Base-by-base conservation (phyloP, 1,140 invertebrate genomes). In the Drosophila trapezifrons region DNA sequence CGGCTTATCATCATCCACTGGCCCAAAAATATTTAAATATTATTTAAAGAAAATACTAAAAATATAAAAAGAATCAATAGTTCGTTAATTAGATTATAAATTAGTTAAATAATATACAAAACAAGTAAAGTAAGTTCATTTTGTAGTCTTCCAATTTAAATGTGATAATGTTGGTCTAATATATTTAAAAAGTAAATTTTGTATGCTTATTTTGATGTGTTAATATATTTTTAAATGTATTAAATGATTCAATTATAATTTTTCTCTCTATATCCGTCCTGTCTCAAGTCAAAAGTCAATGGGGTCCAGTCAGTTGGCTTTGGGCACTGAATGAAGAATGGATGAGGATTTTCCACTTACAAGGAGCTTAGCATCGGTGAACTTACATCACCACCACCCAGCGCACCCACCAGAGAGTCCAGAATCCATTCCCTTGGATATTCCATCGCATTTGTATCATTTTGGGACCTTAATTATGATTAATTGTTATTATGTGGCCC, bases 381-480 rank as follows among this genome's bases (percentile, higher is more conserved):
- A 32, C 47, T 37, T 42, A 25, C 27, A 27, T 45, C 56, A 43
- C 15, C 20, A 13, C 29, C n/a, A 18, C 22, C 35, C 40, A 12
- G 18, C 10, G 4, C 38, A 10, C 8, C 29, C 29, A 18, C 25
- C 47, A 32, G 6, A 27, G 6, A 27, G 10, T 18, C 27, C 27
- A 4, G 3, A 22, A 6, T 12, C 58, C 70, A 75, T 56, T 69
- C 60, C 18, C 32, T 35, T 54, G 51, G 51, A 13, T 52, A 52
- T 52, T 52, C 27, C 56, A 22, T 17, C 20, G 60, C 66, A 71
- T 71, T 71, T 72, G 69, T 58, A 57, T 58, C 69, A 49, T 72
- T 54, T 71, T 22, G 42, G 58, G 43, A 57, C 66, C 78, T 79
- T 86, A 86, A 86, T 86, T 87, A 83, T 86, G 83, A 86, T 86